A percentile compares a stretch with the other conserved stretches of the same genome.
Evolutionary conservation across 2,888 invertebrate species (phyloP).

Genomic region (Sarcophaga subvicina): DNA sequence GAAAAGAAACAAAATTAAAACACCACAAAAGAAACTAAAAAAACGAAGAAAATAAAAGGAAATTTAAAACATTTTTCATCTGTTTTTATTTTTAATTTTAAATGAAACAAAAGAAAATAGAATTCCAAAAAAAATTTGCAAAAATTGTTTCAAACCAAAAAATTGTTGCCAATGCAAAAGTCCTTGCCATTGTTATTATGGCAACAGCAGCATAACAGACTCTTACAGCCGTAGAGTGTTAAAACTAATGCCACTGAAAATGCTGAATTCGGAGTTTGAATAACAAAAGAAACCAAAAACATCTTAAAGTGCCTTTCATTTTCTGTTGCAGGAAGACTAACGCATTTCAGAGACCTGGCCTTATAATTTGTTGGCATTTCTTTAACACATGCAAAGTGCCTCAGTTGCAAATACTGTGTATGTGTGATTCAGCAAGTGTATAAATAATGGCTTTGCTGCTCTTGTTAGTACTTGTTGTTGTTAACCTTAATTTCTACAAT

Average conservation of each 20-base stretch:
- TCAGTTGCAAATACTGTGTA: too few relatives aligned
- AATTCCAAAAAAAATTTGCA: conserved; percentile 31
- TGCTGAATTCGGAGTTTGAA: conserved; percentile 1
- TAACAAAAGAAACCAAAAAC: conserved; percentile 41
- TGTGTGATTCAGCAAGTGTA: neutral
- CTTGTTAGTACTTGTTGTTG: neutral
- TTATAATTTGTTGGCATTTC: conserved; percentile 57
- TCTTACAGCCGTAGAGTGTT: conserved; percentile 16
- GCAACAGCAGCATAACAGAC: conserved; percentile 10
- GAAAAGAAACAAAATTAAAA: neutral
- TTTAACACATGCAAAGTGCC: conserved; percentile 33
- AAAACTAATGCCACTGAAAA: conserved; percentile 64
- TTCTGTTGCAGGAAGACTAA: conserved; percentile 15
- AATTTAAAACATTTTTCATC: neutral
- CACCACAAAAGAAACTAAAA: neutral
- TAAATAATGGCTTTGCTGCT: conserved; percentile 33
- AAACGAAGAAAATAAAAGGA: conserved; percentile 30
- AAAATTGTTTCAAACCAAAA: conserved; percentile 34
- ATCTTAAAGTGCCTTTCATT: conserved; percentile 39
- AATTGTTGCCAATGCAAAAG: neutral
- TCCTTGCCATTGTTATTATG: neutral
- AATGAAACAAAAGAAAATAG: neutral
- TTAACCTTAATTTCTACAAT: conserved; percentile 28
- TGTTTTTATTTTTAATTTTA: conserved; percentile 10
- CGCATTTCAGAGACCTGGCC: conserved; percentile 24